Conservation (phyloP, 2,888 invertebrate species). For the Torymus aiolomorphi region DNA sequence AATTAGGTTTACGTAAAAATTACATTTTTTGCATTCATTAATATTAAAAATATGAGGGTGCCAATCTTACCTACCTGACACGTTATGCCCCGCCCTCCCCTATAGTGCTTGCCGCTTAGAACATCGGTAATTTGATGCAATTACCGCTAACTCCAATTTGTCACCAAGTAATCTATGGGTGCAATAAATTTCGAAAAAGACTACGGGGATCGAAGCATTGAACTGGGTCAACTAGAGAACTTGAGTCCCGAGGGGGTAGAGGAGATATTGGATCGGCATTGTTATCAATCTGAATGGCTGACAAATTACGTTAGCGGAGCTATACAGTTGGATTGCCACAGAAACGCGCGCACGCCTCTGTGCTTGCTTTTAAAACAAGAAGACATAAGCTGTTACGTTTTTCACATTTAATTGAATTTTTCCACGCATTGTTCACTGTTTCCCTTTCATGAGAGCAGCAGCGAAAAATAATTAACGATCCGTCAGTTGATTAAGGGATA, state of each 20-base stretch:
- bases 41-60: too few relatives aligned
- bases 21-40: too few relatives aligned
- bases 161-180: constrained; percentile 62
- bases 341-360: constrained; percentile 1
- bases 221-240: constrained; percentile 60
- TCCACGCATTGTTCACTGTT: not conserved
- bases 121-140: constrained; percentile 61
- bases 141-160: constrained; percentile 67
- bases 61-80: too few relatives aligned
- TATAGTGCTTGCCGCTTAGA: not conserved
- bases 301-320: constrained; percentile 57
- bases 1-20: too few relatives aligned
- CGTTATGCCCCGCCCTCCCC: too few relatives aligned
- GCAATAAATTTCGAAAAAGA: constrained; percentile 60
- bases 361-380: constrained; percentile 1
- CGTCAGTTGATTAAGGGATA: too few relatives aligned
- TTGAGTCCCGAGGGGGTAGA: constrained; percentile 50
- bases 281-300: constrained; percentile 61
- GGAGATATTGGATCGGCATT: constrained; percentile 58
- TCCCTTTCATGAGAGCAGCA: not conserved
- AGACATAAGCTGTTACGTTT: not conserved
- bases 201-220: constrained; percentile 58
- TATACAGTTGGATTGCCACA: constrained; percentile 16
- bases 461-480: not conserved
- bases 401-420: constrained; percentile 25